phyloP scores from a whole-genome alignment of 92 coral and sea anemone genomes.

The Epizoanthus ramosus region DNA sequence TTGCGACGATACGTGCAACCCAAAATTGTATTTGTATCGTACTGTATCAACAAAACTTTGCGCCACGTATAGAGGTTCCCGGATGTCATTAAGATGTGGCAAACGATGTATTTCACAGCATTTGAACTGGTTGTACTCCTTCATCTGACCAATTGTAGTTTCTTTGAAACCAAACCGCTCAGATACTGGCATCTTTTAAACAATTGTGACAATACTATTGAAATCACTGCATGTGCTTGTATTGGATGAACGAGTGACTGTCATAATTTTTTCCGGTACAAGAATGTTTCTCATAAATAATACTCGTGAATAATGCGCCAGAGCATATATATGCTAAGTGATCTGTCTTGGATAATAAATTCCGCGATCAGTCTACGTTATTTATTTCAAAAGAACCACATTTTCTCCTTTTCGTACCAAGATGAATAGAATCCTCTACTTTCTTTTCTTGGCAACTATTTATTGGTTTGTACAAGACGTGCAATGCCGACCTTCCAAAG shows the following conservation, averaged over 20 bases:
- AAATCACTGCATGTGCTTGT: slow-evolving; percentile 8
- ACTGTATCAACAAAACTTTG: no score
- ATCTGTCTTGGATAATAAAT: not conserved
- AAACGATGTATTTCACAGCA: no score
- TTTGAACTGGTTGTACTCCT: no score
- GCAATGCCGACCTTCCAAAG: slow-evolving; percentile 10
- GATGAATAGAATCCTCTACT: not conserved
- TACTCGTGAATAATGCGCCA: not conserved
- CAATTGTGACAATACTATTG: not conserved
- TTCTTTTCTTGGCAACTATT: not conserved
- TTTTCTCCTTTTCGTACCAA: not conserved
- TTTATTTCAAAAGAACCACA: not conserved
- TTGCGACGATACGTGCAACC: no score
- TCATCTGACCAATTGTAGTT: no score
- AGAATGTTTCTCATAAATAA: not conserved
- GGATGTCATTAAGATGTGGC: no score
- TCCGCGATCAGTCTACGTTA: not conserved
- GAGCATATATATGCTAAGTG: not conserved
- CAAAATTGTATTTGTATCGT: no score
- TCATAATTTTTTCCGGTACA: not conserved
- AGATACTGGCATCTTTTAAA: not conserved
- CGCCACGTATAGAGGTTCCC: no score
- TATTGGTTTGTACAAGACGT: not conserved
- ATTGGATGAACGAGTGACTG: not conserved
- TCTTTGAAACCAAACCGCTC: no score